Evolutionary conservation across 2,113 vertebrate genomes (phyloP), one percentile per base, ranked within the genome.

Genomic region (Albula goreensis): DNA sequence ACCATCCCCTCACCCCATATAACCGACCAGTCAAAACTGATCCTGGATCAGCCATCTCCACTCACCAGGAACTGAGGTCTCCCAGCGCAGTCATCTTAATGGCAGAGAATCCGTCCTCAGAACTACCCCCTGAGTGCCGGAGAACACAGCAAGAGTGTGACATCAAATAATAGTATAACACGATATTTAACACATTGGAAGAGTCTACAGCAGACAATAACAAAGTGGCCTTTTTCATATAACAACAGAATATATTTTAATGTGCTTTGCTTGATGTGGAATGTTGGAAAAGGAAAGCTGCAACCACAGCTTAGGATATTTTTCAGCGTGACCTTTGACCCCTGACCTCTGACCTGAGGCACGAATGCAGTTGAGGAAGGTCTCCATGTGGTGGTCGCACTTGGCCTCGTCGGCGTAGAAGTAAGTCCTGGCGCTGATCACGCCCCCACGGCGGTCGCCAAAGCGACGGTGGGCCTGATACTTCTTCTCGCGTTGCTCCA

Each of bases 1-100:
- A 93, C 53, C 53, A 56, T 10, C 12, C 3, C 7, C 7, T 10
- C 7, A 56, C 7, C 53, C 12, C 53, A 56, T 56, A 56, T 7
- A 56, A 56, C 12, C 12, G 12, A 56, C 53, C 53, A 56, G 53
- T 2, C 53, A 56, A 12, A 56, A 12, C 7, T 56, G 12, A 56
- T 56, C 53, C 53, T 56, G 53, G 53, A 12, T 56, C 12, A 56
- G 53, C 3, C 7, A 56, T 10, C 53, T 12, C 53, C 53, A 53
- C 96, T 94, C 94, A 99, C 98, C 96, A 99, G 93, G 94, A 99
- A 97, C 93, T 98, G 97, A 15, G 97, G 98, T 88, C 97, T 94
- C 84, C 97, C 85, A 99, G 86, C 0, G 97, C 97, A 0, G 98
- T 98, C 91, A 98, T 93, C 91, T 99, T 99, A 91, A 99, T 95